A percentile compares a stretch with the other conserved stretches of the same genome.
phyloP scores from a whole-genome alignment of 35 echinoderm and acorn worm species.

The Lytechinus variegatus region DNA sequence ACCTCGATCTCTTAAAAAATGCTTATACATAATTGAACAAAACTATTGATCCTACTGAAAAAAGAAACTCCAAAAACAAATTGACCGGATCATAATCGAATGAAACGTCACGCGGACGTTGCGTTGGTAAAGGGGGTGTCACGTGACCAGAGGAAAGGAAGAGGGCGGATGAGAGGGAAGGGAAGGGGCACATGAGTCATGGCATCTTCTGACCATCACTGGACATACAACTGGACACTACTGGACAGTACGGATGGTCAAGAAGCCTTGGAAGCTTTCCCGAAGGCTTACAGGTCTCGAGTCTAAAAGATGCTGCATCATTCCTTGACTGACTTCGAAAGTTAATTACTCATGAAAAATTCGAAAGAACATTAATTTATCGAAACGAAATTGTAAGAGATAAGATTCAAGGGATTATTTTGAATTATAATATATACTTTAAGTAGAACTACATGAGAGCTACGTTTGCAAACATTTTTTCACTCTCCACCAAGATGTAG shows the following conservation, averaged over 20 bases:
- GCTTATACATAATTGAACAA: no score
- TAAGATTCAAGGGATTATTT: no score
- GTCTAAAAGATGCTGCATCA: neutral
- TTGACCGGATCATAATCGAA: neutral
- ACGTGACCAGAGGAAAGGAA: neutral
- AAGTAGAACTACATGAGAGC: no score
- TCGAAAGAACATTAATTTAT: no score
- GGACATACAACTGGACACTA: neutral
- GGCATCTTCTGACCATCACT: neutral
- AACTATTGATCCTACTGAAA: no score
- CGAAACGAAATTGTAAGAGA: no score
- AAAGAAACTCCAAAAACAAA: no score
- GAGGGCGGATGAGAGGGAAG: neutral
- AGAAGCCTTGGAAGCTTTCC: neutral
- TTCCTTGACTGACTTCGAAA: neutral
- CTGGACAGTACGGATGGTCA: neutral
- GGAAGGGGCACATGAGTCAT: neutral
- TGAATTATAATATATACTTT: no score
- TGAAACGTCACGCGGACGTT: neutral
- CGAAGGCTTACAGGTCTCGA: neutral
- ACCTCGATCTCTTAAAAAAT: no score
- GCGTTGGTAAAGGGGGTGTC: neutral
- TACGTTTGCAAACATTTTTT: no score
- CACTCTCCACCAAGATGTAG: no score
- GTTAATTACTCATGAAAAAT: no score